Evolutionary conservation across 2,797 vertebrate species (phyloP).

Genomic region (Spinus olivaceus): DNA sequence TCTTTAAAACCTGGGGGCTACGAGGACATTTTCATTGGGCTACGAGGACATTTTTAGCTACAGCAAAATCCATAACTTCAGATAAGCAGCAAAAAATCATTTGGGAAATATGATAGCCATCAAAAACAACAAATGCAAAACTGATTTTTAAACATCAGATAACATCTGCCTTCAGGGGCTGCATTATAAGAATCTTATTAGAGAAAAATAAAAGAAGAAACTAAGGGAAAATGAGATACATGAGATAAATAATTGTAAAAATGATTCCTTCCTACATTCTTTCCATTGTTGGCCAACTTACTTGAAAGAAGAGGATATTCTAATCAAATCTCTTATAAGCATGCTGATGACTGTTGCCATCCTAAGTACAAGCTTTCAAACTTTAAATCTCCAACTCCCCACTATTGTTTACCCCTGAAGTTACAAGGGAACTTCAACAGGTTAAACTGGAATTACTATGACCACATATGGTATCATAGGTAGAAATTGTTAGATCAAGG

Average conservation of each 20-base stretch:
- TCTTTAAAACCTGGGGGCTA: not conserved
- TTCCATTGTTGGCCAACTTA: not conserved
- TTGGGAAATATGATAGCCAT: not conserved
- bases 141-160: not conserved
- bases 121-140: not conserved
- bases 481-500: not conserved
- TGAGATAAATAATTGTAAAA: not conserved
- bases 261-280: not conserved
- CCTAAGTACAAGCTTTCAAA: not conserved
- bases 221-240: not conserved
- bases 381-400: not conserved
- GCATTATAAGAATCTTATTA: not conserved
- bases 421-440: not conserved
- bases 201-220: not conserved
- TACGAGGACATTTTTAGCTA: not conserved
- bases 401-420: not conserved
- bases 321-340: not conserved
- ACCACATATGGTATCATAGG: rapidly evolving
- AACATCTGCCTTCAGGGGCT: not conserved
- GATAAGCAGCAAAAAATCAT: not conserved
- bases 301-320: not conserved
- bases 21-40: not conserved
- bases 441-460: not conserved
- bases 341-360: not conserved
- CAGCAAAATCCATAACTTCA: not conserved